A percentile compares a stretch with the other conserved stretches of the same genome.
Evolutionary conservation across 2,888 invertebrate genomes (phyloP).

Genomic region (Girardia tigrina): DNA sequence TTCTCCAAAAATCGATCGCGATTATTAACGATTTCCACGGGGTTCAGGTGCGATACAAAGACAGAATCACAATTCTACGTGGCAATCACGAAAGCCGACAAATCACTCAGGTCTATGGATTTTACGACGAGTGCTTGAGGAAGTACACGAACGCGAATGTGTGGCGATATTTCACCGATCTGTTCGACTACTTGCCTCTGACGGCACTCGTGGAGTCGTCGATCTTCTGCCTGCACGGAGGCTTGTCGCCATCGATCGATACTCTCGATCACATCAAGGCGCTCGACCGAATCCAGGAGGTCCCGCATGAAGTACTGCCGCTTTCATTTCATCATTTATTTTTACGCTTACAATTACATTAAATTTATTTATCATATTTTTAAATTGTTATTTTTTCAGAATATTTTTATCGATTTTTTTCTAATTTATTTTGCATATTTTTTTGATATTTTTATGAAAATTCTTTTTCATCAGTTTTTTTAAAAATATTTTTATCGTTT

Average conservation of each 20-base stretch:
- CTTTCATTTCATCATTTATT: too few species aligned
- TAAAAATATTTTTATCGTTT: too few species aligned
- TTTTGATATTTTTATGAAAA: too few species aligned
- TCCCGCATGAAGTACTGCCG: constrained; percentile 42
- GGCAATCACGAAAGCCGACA: constrained; percentile 98
- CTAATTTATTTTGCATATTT: too few species aligned
- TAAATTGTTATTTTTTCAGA: too few species aligned
- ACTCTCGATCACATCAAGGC: constrained; percentile 96
- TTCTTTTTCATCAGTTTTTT: too few species aligned
- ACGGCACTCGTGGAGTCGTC: constrained; percentile 87
- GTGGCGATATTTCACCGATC: constrained; percentile 98
- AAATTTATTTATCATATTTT: too few species aligned
- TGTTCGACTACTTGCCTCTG: constrained; percentile 94
- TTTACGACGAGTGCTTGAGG: constrained; percentile 94
- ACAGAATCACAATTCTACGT: constrained; percentile 95
- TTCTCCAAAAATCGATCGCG: too few species aligned
- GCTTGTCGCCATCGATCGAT: constrained; percentile 92
- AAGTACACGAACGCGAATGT: constrained; percentile 99
- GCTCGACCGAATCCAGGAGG: constrained; percentile 71
- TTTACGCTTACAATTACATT: too few species aligned
- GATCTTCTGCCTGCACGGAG: constrained; percentile 89
- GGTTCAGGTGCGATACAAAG: constrained; percentile 69
- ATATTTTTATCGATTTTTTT: too few species aligned
- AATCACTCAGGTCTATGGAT: constrained; percentile 96
- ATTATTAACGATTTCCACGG: too few species aligned